Conservation (phyloP, 2,113 vertebrate species). For the Falco punctatus region DNA sequence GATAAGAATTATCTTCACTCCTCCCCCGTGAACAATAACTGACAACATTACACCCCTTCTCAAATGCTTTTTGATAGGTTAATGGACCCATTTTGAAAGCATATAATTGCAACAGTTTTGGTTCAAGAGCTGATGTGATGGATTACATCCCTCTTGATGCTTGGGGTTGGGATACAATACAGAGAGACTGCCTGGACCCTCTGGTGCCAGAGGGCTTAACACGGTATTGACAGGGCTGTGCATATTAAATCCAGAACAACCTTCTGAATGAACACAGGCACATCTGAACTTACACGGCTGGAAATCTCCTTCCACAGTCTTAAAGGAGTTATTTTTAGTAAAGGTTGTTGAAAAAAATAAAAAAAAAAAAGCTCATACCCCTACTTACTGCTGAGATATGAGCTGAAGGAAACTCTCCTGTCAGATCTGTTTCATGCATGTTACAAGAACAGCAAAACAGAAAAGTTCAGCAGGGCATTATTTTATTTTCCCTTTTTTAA, state of each 20-base stretch:
- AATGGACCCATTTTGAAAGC: conserved; percentile 42
- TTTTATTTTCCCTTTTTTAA: not conserved
- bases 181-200: conserved; percentile 60
- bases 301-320: conserved; percentile 28
- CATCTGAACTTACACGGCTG: conserved; percentile 24
- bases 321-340: conserved; percentile 66
- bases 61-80: conserved; percentile 63
- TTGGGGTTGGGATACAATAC: conserved; percentile 35
- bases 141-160: conserved; percentile 43
- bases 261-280: conserved; percentile 46
- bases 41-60: conserved; percentile 40
- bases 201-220: conserved; percentile 73
- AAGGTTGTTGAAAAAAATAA: not conserved
- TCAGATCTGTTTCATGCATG: conserved; percentile 64
- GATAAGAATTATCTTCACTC: conserved; percentile 58
- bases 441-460: conserved; percentile 73
- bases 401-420: conserved; percentile 62
- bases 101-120: conserved; percentile 54
- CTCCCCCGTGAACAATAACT: conserved; percentile 35
- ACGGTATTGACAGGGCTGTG: conserved; percentile 23
- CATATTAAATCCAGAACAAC: conserved; percentile 66
- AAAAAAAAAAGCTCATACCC: not conserved
- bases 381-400: conserved; percentile 61
- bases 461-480: conserved; percentile 70
- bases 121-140: conserved; percentile 62